Base-by-base conservation (phyloP, 2,113 vertebrate species). In the Odontesthes bonariensis region DNA sequence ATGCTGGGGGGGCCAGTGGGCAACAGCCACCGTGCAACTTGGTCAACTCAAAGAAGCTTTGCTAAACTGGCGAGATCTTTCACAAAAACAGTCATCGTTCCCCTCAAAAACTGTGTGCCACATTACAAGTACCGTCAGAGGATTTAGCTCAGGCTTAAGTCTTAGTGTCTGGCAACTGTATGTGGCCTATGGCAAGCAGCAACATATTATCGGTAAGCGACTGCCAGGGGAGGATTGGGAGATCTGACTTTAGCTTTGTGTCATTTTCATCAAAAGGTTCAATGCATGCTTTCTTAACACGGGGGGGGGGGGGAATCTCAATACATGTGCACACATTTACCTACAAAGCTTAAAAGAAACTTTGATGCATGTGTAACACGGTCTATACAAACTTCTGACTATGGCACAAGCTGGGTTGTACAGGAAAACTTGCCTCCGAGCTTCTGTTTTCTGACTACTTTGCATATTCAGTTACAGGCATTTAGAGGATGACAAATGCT, bases 91-190 rank as follows among this genome's bases (percentile, higher is more conserved):
- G 66, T 77, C 66, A 82, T 85, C 69, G 58, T 77, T 90, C 82
- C 63, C 76, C 86, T 78, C 78, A 72, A 72, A n/a, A 86, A 81
- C 69, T 73, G 73, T 78, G 77, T 76, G 67, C 73, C 82, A 89
- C 78, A 88, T 88, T 83, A 86, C 83, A 85, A 87, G 84, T 76
- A 80, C 63, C 81, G 47, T 86, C 81, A 85, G 75, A 83, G 77
- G 71, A 85, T 85, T 87, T 82, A 79, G 69, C 51, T 17, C 51
- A 49, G 71, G 86, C 82, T 89, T 86, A 79, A 76, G 84, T 78
- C 84, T 81, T 73, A 79, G 76, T 77, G 84, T 85, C 77, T 87
- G 79, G 85, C 86, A 87, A 74, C 83, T 81, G 71, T 64, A 82
- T 81, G 82, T 81, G 82, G 78, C 78, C 88, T 73, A 82, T 85